These are phyloP conservation scores for Siniperca obscura DNA, from an alignment of 2,797 vertebrate species.

Conservation along the genomic window DNA sequence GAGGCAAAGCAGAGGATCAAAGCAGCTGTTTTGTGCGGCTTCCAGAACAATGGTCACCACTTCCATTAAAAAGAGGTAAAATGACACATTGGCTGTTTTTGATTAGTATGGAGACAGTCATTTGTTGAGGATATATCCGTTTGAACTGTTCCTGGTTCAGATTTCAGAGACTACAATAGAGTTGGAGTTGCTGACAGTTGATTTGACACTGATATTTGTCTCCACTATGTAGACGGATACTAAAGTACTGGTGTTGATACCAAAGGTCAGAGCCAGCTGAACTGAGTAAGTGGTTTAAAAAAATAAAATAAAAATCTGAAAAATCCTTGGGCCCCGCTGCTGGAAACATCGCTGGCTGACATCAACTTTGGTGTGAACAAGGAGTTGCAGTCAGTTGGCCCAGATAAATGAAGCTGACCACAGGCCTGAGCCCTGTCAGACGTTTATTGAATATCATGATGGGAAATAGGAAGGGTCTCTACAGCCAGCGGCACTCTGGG, in stretches of 20 bases:
- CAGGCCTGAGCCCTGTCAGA: constrained; percentile 46
- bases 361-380: constrained; percentile 34
- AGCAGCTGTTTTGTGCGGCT: background rate
- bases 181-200: background rate
- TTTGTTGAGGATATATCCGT: background rate
- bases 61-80: background rate
- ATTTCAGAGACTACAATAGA: background rate
- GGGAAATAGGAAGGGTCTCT: constrained; percentile 60
- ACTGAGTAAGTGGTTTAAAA: constrained; percentile 1
- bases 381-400: constrained; percentile 34
- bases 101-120: background rate
- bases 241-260: constrained; percentile 23
- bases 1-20: background rate
- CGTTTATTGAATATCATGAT: constrained; percentile 57
- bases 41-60: background rate
- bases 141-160: background rate
- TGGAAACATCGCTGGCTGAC: constrained; percentile 25
- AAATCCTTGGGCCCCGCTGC: background rate
- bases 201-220: constrained; percentile 3
- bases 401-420: constrained; percentile 56
- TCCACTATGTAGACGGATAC: background rate
- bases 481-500: constrained; percentile 48
- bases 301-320: background rate
- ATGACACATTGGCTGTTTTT: background rate
- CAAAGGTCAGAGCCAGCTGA: constrained; percentile 32